Evolutionary conservation across 2,888 invertebrate species (phyloP), one percentile per base, ranked within the genome.

Genomic region (Leptinotarsa tumamoca): DNA sequence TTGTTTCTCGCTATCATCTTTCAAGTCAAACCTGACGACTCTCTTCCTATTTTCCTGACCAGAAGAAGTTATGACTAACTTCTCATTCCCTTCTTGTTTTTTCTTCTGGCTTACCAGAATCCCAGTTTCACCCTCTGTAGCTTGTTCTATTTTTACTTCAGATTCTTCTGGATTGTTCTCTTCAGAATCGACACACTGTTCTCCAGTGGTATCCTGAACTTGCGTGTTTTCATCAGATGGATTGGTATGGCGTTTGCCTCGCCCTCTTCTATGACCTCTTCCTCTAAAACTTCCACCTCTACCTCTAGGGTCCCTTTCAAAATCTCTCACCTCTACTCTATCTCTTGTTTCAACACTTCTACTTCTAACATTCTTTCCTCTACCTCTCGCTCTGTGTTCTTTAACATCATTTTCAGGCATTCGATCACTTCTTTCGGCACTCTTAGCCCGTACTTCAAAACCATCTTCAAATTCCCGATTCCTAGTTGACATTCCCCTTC

Each of bases 31-130:
- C 61, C 79, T 74, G 18, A 81, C 79, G 33, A 71, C 72, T 56
- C 80, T 74, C 52, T 76, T 76, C 33, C 71, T 71, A 15, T 77
- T 72, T 54, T 75, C 76, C 66, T 72, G 72, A 50, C 71, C 69
- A 15, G 75, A 70, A 13, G 76, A 74, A 10, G 75, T 80, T 27
- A 79, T 76, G 13, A 79, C 76, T n/a, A 79, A 75, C 15, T 76
- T 76, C 49, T 76, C 72, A 61, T 75, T 68, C 18, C 69, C 61
- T 58, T 70, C 56, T 71, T 75, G 68, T 54, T 72, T 69, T 21
- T 52, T n/a, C 15, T 68, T 33, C 18, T 61, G 33, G 15, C 68
- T 54, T 27, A 61, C 14, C 50, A n/a, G 17, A 5, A 4, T 43
- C 15, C 14, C 56, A 68, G 18, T 15, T 56, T 71, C 72, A 66